Conservation (phyloP, 2,113 vertebrate genomes). For the Pollachius pollachius region DNA sequence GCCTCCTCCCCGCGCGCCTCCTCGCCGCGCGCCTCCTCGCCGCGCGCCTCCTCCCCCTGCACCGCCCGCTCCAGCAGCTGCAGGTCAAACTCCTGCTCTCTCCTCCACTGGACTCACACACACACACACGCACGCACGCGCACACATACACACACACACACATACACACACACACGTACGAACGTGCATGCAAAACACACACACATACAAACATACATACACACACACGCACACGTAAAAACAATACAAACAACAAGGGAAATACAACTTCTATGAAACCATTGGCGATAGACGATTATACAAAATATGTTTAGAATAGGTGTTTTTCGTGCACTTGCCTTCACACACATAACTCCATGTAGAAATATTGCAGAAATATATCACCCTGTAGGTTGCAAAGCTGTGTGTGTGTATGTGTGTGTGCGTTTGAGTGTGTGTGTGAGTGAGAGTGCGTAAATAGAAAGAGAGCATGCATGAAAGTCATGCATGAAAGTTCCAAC, state of each 20-base stretch:
- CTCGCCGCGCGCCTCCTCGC: slow-evolving; percentile 80
- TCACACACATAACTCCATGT: slow-evolving; percentile 14
- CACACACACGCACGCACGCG: slow-evolving; percentile 33
- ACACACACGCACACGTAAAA: background rate
- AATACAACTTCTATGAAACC: no score
- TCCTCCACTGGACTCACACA: slow-evolving; percentile 85
- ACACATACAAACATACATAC: slow-evolving; percentile 39
- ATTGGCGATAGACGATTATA: background rate
- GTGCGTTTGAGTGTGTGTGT: background rate
- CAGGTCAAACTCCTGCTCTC: slow-evolving; percentile 98
- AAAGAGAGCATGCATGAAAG: slow-evolving; percentile 43
- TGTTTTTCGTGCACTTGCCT: slow-evolving; percentile 17
- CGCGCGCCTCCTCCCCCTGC: slow-evolving; percentile 67
- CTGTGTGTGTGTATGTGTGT: background rate
- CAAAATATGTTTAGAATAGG: slow-evolving; percentile 14
- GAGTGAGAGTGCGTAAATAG: slow-evolving; percentile 12
- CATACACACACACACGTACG: no score
- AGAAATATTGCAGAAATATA: background rate
- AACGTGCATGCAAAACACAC: no score
- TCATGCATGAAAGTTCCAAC: slow-evolving; percentile 38
- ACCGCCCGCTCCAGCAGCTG: slow-evolving; percentile 91
- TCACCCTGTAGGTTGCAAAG: no score
- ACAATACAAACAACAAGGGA: no score
- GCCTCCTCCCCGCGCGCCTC: slow-evolving; percentile 77
- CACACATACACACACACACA: no score